Evolutionary conservation across 2,888 invertebrate genomes (phyloP), one percentile per base, ranked within the genome.

Genomic region (Napeogenes sylphis): DNA sequence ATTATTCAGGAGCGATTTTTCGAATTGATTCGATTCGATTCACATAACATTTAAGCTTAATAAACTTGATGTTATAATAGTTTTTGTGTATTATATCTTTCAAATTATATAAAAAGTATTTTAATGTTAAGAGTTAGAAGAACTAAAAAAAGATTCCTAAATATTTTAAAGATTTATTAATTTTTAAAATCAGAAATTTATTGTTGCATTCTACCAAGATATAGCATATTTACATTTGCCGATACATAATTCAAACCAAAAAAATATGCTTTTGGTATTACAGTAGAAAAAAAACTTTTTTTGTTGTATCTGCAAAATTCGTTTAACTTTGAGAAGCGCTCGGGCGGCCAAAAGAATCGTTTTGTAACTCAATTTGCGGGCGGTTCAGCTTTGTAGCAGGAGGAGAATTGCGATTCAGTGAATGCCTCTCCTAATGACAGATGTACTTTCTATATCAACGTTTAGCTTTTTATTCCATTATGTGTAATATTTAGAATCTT

Each of bases 331-430:
- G 86, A 83, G 85, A 80, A 76, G 72, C 83, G 75, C 77, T 76
- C 70, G 71, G 70, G 60, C 67, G 73, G 74, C 75, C 71, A 77
- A 83, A 85, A 85, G 85, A 88, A 87, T 83, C 87, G 86, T 83
- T 87, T 84, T 83, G 86, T 87, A 86, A 87, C 86, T 84, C 87
- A 85, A 87, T 88, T 87, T 86, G 85, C 66, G 82, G 82, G 75
- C 79, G 81, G 80, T 81, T 80, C 82, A 80, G 68, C 66, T 67
- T 64, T 69, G 69, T 70, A 61, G 66, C 67, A 62, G 66, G 64
- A 67, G 59, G 66, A 63, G 67, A 66, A 30, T 69, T 66, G 64
- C 60, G 61, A 68, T 63, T 70, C 64, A 61, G 58, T 56, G 58
- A 55, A 63, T 62, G 66, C 56, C 56, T 60, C 59, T 57, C 46